Base-by-base conservation (phyloP, 1,140 invertebrate genomes). In the Pomphorhynchus laevis region DNA sequence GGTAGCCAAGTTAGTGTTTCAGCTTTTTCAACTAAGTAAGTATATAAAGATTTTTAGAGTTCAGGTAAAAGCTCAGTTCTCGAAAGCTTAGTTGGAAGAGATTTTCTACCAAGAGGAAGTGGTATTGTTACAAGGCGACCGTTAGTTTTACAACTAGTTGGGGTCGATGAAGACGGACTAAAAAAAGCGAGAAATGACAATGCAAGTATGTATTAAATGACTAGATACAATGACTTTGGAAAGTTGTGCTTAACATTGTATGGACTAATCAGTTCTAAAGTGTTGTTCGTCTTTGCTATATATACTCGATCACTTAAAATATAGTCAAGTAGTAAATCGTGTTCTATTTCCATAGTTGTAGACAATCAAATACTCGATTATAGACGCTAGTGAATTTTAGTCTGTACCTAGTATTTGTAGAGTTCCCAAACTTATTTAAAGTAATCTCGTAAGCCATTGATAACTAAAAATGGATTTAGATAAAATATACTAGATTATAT, bases 1-100 rank as follows among this genome's bases (percentile, higher is more conserved):
- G 89, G 89, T 54, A 77, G 76, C 45, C 89, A 95, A 72, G 82
- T 86, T 67, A 64, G 57, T 43, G 12, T 34, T 2, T 5, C 16
- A 11, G 9, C 12, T 21, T 34, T 23, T 24, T 1, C 14, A 34
- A 18, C 6, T 27, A 18, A 38, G 40, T 43, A 24, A 21, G 41
- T 34, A 44, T 44, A 46, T 8, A 43, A 47, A 38, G 41, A 21
- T 34, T 27, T 50, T 49, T 57, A 95, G 79, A 93, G 84, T 62
- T 84, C 86, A 39, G 89, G 89, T 32, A 98, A 98, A 62, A 93
- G 82, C 65, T 98, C 89, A 24, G 86, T 98, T 8, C 69, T 98
- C 47, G 89, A 99, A 59, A 76, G 75, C 56, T 62, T 99, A 18
- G 89, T 99, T n/a, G 86, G 89, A 0, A 67, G 71, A 40, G 84